Evolutionary conservation across 2,888 invertebrate species (phyloP).

Genomic region (Agrotis ipsilon): DNA sequence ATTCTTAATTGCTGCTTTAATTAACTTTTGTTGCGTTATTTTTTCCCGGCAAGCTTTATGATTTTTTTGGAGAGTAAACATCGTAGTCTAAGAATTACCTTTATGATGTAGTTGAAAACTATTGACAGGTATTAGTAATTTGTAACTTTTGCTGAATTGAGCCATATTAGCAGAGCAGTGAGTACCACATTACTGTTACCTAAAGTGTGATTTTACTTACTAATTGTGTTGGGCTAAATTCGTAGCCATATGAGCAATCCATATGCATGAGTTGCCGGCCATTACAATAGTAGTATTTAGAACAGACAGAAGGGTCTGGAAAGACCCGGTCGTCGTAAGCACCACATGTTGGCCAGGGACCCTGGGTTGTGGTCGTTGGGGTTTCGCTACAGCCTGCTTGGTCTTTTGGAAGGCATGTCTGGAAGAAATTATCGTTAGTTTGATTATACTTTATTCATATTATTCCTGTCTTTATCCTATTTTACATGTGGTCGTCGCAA

Average conservation of each 20-base stretch:
- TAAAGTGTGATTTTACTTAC: conserved; percentile 1
- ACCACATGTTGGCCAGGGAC: not conserved
- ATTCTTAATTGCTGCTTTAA: not conserved
- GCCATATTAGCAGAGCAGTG: too few relatives aligned
- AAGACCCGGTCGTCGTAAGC: not conserved
- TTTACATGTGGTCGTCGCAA: too few relatives aligned
- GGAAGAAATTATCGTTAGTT: not conserved
- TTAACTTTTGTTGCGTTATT: not conserved
- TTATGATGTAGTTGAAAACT: too few relatives aligned
- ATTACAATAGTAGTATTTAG: not conserved
- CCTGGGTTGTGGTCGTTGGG: not conserved
- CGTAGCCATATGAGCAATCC: not conserved
- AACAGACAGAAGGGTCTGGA: not conserved
- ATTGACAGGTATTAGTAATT: too few relatives aligned
- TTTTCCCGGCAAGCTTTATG: not conserved
- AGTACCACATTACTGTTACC: too few relatives aligned
- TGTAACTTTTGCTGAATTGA: too few relatives aligned
- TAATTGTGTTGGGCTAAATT: conserved; percentile 2
- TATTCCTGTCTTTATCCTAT: too few relatives aligned
- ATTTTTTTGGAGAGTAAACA: too few relatives aligned
- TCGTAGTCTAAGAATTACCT: too few relatives aligned
- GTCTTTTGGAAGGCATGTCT: not conserved
- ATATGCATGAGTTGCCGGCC: not conserved
- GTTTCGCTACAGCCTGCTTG: not conserved
- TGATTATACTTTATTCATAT: not conserved